These are phyloP conservation scores for Darevskia mixta DNA, from an alignment of 2,797 vertebrate species.

Conservation along the genomic window DNA sequence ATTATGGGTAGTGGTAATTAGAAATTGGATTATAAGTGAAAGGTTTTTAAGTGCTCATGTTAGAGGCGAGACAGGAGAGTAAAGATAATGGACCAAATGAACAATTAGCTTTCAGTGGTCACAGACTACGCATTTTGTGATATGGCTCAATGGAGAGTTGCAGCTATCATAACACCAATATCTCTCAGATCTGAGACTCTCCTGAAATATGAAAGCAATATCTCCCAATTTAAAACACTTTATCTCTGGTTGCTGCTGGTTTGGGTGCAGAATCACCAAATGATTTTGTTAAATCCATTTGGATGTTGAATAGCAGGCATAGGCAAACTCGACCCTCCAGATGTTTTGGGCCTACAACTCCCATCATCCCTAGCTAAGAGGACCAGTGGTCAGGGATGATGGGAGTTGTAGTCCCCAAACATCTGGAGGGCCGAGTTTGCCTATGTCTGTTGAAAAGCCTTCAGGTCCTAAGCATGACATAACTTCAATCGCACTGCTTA, in stretches of 20 bases:
- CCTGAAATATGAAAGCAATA: slow-evolving; percentile 25
- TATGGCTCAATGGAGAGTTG: slow-evolving; percentile 23
- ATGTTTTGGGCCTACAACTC: too few species aligned
- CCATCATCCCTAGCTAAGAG: too few species aligned
- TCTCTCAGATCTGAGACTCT: background rate
- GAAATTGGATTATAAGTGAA: slow-evolving; percentile 67
- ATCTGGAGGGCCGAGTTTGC: too few species aligned
- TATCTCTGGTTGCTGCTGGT: slow-evolving; percentile 20
- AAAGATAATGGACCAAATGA: slow-evolving; percentile 56
- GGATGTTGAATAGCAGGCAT: background rate
- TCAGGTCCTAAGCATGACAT: background rate
- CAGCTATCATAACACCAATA: slow-evolving; percentile 38
- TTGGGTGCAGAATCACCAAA: slow-evolving; percentile 33
- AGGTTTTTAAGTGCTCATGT: slow-evolving; percentile 58
- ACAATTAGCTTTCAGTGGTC: slow-evolving; percentile 65
- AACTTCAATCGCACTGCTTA: background rate
- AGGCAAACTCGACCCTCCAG: too few species aligned
- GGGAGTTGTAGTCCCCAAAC: too few species aligned
- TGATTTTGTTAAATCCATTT: slow-evolving; percentile 36
- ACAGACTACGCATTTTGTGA: slow-evolving; percentile 34
- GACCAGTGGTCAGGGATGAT: too few species aligned
- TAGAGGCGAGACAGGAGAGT: slow-evolving; percentile 54
- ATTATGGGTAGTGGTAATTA: slow-evolving; percentile 71
- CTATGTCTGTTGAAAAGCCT: slow-evolving; percentile 4
- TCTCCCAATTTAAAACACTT: slow-evolving; percentile 24